Conservation (phyloP, 2,113 vertebrate genomes). For the Aspidoscelis tigris region DNA sequence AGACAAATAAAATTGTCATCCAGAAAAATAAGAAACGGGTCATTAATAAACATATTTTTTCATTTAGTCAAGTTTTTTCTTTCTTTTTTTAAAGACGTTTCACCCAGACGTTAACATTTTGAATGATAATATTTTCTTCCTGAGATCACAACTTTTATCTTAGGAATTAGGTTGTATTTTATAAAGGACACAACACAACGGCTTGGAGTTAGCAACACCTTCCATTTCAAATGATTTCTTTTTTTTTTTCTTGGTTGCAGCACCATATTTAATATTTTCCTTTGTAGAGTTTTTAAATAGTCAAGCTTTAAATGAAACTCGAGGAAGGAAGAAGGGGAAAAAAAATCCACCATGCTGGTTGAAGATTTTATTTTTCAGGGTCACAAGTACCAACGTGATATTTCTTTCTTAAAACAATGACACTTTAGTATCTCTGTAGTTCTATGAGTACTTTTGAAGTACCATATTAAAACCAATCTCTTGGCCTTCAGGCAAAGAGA, state of each 20-base stretch:
- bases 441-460: conserved; percentile 88
- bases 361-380: conserved; percentile 79
- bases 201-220: conserved; percentile 44
- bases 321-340: conserved; percentile 69
- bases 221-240: conserved; percentile 61
- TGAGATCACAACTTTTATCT: conserved; percentile 43
- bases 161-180: conserved; percentile 48
- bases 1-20: background rate
- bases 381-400: conserved; percentile 78
- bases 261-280: conserved; percentile 68
- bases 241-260: conserved; percentile 53
- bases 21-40: background rate
- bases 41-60: conserved; percentile 31
- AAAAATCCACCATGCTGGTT: conserved; percentile 7
- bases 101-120: conserved; percentile 37
- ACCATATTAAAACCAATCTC: conserved; percentile 88
- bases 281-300: conserved; percentile 66
- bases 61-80: conserved; percentile 49
- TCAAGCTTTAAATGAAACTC: conserved; percentile 71
- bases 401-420: conserved; percentile 85
- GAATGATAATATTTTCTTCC: conserved; percentile 27
- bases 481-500: conserved; percentile 86
- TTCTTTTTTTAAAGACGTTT: background rate
- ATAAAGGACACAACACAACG: conserved; percentile 47
- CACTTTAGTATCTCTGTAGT: conserved; percentile 83